Evolutionary conservation across 2,888 invertebrate genomes (phyloP).

Genomic region (Chloroclystis v-ata): DNA sequence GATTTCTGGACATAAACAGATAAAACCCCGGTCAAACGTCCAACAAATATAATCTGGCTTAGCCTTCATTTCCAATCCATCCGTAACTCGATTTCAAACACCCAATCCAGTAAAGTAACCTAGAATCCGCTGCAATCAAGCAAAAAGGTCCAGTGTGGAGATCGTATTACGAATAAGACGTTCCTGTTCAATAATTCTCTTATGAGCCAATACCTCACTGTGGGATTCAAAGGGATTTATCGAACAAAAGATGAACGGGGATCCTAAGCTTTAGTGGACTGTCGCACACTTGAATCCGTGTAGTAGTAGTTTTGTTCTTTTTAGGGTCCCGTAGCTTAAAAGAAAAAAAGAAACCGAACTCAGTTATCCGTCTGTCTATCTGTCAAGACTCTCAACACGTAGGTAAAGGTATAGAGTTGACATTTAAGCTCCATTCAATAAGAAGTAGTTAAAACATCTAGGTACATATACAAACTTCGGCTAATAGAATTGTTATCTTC

Average conservation of each 20-base stretch:
- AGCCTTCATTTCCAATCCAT: neutral
- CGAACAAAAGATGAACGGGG: constrained; percentile 18
- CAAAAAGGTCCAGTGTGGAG: constrained; percentile 12
- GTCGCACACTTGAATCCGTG: too few species aligned
- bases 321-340: too few species aligned
- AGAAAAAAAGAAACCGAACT: too few species aligned
- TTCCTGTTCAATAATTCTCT: constrained; percentile 15
- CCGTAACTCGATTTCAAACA: neutral
- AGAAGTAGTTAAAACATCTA: too few species aligned
- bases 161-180: constrained; percentile 18
- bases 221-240: constrained; percentile 13
- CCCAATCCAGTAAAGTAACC: neutral
- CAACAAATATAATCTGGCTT: neutral
- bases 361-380: too few species aligned
- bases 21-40: neutral
- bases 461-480: too few species aligned
- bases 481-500: too few species aligned
- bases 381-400: too few species aligned
- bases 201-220: constrained; percentile 19
- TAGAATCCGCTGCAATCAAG: constrained; percentile 6
- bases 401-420: too few species aligned
- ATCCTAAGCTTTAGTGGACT: neutral
- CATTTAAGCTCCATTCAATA: too few species aligned
- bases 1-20: too few species aligned
- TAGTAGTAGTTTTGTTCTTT: too few species aligned